phyloP scores from a whole-genome alignment of 2,113 vertebrate species.

The Dendrocopos noguchii region DNA sequence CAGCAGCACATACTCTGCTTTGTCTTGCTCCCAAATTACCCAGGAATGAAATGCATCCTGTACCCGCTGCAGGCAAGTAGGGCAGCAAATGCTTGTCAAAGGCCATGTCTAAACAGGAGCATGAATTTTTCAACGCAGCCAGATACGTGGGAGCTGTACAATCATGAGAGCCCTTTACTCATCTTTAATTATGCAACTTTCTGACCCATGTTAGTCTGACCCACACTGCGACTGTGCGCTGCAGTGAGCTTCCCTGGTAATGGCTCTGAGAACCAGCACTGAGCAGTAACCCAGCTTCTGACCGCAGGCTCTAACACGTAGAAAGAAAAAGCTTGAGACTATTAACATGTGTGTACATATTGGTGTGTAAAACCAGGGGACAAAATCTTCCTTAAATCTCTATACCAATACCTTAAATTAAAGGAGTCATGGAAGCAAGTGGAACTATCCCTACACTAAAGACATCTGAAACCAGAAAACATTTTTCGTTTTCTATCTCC shows the following conservation, averaged over 20 bases:
- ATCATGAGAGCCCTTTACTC: rapidly evolving
- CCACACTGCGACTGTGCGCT: rapidly evolving
- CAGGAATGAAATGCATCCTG: background rate
- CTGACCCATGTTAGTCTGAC: background rate
- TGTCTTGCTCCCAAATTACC: background rate
- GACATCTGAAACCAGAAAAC: background rate
- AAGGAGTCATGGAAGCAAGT: background rate
- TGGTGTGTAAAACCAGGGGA: background rate
- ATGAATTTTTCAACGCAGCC: background rate
- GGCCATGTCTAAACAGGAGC: rapidly evolving
- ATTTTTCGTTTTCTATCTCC: background rate
- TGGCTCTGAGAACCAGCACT: background rate
- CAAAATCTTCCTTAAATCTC: background rate
- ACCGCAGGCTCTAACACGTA: background rate
- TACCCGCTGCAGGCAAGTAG: background rate
- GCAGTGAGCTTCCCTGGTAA: background rate
- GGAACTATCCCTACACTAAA: background rate
- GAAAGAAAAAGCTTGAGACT: background rate
- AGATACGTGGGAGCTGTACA: rapidly evolving
- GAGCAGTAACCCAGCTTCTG: background rate
- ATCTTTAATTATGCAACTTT: background rate
- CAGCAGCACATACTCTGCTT: rapidly evolving
- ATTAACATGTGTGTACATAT: too few relatives aligned
- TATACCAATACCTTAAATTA: background rate
- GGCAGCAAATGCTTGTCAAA: background rate